Base-by-base conservation (phyloP, 1,140 invertebrate genomes). In the Epicauta chinensis region DNA sequence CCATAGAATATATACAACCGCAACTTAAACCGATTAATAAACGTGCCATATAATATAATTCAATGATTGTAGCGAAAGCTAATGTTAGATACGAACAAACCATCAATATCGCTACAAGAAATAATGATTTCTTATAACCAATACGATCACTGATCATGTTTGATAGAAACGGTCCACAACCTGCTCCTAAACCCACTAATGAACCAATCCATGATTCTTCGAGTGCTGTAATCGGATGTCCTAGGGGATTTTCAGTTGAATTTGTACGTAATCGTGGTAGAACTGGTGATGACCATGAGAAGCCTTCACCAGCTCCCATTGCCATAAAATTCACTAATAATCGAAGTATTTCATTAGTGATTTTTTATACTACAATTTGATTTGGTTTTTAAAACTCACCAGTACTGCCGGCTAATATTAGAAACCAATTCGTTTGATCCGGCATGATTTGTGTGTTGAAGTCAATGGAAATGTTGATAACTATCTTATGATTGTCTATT, bases 171-270 rank as follows among this genome's bases (percentile, higher is more conserved):
- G 54, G 58, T 13, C 53, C 50, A 16, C 85, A 59, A 12, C 88
- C 74, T 16, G 88, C 87, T 10, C 90, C 90, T 11, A 93, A 61
- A 0, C 87, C 80, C 47, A 92, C 72, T 9, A 93, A 68, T 0
- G 87, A 87, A 0, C 84, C 86, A 51, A 93, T 85, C 87, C 88
- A 93, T 0, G 89, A 84, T 34, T 72, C 70, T 60, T 87, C 71
- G 1, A 78, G 74, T 0, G 55, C 12, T 0, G 71, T 73, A 2
- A 80, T 50, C 2, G 46, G 42, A 1, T 49, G 51, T 0, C 71
- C 72, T 14, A 68, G 42, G 0, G 64, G 64, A 42, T 53, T 65
- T 6, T 60, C 56, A 29, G 52, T 62, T 7, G 55, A 52, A 3
- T 59, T 39, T 15, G 38, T 17, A 3, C 55, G 41, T n/a, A 88